Percentiles rank a stretch among this genome's conserved stretches.
phyloP scores from a whole-genome alignment of 2,888 invertebrate genomes.

The Drosophila meridiana region DNA sequence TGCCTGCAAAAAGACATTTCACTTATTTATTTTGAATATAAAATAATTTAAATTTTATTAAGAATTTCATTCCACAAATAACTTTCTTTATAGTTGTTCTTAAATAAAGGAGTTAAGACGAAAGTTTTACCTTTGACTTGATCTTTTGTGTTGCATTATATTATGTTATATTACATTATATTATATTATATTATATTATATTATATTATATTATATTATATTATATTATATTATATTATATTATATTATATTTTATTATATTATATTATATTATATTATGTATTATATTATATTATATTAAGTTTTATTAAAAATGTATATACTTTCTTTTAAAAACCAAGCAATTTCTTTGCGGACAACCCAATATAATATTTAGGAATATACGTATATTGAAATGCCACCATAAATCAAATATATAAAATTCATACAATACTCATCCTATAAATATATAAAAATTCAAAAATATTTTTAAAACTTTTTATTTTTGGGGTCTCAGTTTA shows the following conservation, averaged over 20 bases:
- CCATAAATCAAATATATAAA: background rate
- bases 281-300: too few relatives aligned
- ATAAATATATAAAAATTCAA: background rate
- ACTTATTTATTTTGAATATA: background rate
- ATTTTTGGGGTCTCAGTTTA: conserved; percentile 9
- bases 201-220: too few relatives aligned
- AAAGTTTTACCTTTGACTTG: background rate
- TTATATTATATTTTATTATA: too few relatives aligned
- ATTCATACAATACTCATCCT: background rate
- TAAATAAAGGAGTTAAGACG: background rate
- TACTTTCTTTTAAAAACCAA: too few relatives aligned
- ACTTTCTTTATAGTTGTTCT: background rate
- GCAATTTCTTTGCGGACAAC: too few relatives aligned
- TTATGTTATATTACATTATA: too few relatives aligned
- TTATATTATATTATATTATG: too few relatives aligned
- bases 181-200: too few relatives aligned
- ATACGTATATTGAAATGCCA: background rate
- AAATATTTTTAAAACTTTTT: background rate
- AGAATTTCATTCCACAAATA: background rate
- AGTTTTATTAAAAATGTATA: too few relatives aligned
- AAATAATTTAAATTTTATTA: background rate
- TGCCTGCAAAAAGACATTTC: background rate
- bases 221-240: too few relatives aligned
- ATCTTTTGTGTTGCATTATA: too few relatives aligned
- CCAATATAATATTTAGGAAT: background rate